Evolutionary conservation across 2,797 vertebrate genomes (phyloP).

Genomic region (Lindbergichthys nudifrons): DNA sequence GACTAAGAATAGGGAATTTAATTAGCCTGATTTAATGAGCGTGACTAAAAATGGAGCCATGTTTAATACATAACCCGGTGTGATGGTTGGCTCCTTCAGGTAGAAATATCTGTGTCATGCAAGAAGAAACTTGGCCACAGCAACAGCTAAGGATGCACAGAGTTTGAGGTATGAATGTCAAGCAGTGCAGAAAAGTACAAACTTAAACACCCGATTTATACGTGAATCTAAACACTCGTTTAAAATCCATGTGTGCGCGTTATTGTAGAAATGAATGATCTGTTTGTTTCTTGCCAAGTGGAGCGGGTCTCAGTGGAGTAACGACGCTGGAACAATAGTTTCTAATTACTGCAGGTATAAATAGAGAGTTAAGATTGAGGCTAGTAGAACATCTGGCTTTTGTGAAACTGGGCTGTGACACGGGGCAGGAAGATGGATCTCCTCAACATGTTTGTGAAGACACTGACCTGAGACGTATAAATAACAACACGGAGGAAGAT

Average conservation of each 20-base stretch:
- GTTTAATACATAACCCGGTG: constrained; percentile 55
- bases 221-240: constrained; percentile 4
- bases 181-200: constrained; percentile 14
- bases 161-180: constrained; percentile 2
- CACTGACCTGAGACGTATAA: constrained; percentile 31
- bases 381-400: constrained; percentile 46
- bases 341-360: constrained; percentile 74
- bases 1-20: constrained; percentile 56
- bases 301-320: constrained; percentile 74
- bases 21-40: constrained; percentile 66
- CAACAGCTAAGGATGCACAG: constrained; percentile 20
- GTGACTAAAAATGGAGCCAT: constrained; percentile 64
- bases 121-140: constrained; percentile 18
- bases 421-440: constrained; percentile 30
- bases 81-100: constrained; percentile 34
- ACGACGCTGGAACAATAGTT: constrained; percentile 63
- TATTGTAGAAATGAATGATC: constrained; percentile 37
- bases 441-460: constrained; percentile 16
- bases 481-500: constrained; percentile 19
- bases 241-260: constrained; percentile 1
- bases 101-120: constrained; percentile 27
- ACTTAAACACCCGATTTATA: constrained; percentile 26
- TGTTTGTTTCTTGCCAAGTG: constrained; percentile 69
- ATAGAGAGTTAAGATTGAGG: constrained; percentile 44
- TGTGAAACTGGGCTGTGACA: constrained; percentile 45